Percentiles rank a stretch among this genome's conserved stretches.
Conservation (phyloP, 2,888 invertebrate species). For the Plusia festucae region DNA sequence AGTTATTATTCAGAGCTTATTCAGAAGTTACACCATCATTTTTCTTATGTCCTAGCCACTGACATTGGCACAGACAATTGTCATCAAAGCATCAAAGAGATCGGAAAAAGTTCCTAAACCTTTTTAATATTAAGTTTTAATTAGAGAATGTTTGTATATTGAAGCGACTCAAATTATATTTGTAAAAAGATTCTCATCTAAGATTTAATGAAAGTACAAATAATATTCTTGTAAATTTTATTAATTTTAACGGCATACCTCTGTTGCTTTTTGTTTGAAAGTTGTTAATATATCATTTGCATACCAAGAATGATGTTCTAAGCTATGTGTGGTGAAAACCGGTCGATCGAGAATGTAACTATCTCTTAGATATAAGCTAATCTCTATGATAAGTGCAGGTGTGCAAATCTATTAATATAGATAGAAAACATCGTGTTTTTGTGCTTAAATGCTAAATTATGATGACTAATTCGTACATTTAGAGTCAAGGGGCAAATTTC, state of each 20-base stretch:
- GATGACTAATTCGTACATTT: neutral
- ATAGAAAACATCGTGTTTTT: neutral
- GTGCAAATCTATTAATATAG: neutral
- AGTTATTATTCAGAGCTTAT: no score
- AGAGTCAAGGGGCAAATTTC: neutral
- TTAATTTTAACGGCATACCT: slow-evolving; percentile 2
- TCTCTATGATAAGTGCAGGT: neutral
- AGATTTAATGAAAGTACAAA: neutral
- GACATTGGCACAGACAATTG: slow-evolving; percentile 42
- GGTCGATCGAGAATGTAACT: neutral
- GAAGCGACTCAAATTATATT: neutral
- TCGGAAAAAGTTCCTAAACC: slow-evolving; percentile 25
- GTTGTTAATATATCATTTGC: slow-evolving; percentile 2
- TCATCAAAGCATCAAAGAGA: slow-evolving; percentile 45
- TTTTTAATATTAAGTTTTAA: slow-evolving; percentile 5
- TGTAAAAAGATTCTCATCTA: neutral
- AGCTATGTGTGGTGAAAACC: slow-evolving; percentile 1
- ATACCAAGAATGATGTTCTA: neutral
- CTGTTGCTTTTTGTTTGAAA: slow-evolving; percentile 5
- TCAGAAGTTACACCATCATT: no score
- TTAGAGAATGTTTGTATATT: neutral
- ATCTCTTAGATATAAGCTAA: neutral
- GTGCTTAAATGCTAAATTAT: neutral
- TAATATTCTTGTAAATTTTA: neutral
- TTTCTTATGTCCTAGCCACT: slow-evolving; percentile 41